Percentiles rank a stretch among this genome's conserved stretches.
phyloP scores from a whole-genome alignment of 2,797 vertebrate genomes.

The Mycteria americana region DNA sequence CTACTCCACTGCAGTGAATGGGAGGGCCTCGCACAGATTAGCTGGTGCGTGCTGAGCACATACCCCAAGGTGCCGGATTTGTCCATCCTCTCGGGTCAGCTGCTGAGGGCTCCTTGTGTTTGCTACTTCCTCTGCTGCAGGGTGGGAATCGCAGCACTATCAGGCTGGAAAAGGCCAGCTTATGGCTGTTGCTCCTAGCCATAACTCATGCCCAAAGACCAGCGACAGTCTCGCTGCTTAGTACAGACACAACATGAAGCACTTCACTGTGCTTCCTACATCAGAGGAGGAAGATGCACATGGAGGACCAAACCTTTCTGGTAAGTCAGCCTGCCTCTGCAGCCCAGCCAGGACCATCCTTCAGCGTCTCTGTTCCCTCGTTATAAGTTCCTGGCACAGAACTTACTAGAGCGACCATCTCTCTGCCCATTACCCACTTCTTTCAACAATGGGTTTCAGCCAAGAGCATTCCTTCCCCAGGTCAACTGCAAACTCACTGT shows the following conservation, averaged over 20 bases:
- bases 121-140: neutral
- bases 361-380: neutral
- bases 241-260: rapidly evolving
- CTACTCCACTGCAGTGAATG: rapidly evolving
- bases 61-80: rapidly evolving
- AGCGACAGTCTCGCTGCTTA: rapidly evolving
- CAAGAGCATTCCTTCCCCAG: neutral
- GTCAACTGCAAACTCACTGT: neutral
- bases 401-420: neutral
- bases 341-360: neutral
- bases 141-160: neutral
- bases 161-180: neutral
- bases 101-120: neutral
- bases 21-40: rapidly evolving
- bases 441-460: neutral
- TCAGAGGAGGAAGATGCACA: neutral
- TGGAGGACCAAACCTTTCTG: neutral
- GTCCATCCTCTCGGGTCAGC: rapidly evolving
- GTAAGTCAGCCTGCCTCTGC: neutral
- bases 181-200: neutral
- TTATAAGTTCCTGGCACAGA: neutral
- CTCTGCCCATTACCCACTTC: neutral
- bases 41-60: rapidly evolving
- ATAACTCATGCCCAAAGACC: neutral
- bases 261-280: neutral